Conservation (phyloP, 37 sponge, comb jelly and placozoan species). For the Bolinopsis microptera region DNA sequence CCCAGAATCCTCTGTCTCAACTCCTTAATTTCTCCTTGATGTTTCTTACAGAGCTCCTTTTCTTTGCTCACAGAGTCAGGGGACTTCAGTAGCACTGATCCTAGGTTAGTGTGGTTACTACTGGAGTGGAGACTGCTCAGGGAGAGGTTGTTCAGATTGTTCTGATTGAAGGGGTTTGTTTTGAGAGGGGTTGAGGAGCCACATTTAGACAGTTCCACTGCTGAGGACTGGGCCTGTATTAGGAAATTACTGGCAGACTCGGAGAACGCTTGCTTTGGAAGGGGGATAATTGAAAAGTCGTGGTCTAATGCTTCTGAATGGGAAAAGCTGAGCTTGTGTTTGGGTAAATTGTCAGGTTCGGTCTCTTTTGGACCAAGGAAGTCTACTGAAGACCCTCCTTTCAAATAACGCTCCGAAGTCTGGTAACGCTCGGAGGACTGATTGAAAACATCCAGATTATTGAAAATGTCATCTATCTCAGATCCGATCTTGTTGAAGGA, state of each 20-base stretch:
- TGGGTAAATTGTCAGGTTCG: neutral
- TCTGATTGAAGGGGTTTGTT: neutral
- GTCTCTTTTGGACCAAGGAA: slow-evolving; percentile 26
- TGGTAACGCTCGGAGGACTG: neutral
- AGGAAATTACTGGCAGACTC: too few species aligned
- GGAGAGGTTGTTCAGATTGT: neutral
- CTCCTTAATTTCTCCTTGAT: neutral
- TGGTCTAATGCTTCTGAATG: neutral
- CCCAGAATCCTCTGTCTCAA: neutral
- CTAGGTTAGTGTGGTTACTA: neutral
- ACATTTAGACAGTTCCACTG: neutral
- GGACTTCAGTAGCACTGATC: neutral
- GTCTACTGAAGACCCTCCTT: slow-evolving; percentile 33
- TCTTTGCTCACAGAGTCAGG: neutral
- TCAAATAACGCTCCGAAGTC: neutral
- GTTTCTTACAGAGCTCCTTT: neutral
- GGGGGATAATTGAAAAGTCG: neutral
- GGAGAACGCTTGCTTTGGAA: neutral
- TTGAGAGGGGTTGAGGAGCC: neutral
- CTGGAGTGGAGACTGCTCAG: neutral
- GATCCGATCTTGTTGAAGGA: slow-evolving; percentile 30
- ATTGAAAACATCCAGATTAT: neutral
- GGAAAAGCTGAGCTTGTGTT: neutral
- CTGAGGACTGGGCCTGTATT: neutral
- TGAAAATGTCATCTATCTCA: slow-evolving; percentile 43